Percentiles rank a stretch among this genome's conserved stretches.
These are phyloP conservation scores for Sarotherodon lohbergeri DNA, from an alignment of 2,113 vertebrate genomes.

Conservation along the genomic window DNA sequence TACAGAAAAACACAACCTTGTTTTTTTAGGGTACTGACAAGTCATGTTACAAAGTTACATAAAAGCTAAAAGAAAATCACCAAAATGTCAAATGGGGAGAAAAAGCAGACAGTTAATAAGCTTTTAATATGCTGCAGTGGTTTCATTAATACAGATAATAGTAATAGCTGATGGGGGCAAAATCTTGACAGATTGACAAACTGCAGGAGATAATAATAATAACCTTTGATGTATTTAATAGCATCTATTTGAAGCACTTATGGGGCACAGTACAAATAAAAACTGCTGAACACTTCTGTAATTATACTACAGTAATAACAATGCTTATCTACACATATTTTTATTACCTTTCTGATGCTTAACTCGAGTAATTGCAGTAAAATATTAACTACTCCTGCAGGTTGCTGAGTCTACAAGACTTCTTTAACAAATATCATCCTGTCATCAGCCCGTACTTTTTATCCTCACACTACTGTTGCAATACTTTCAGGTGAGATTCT, in stretches of 20 bases:
- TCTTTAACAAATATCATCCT: background rate
- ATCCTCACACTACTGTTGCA: background rate
- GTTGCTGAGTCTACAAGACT: background rate
- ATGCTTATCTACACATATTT: background rate
- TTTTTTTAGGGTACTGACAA: background rate
- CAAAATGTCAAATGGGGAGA: background rate
- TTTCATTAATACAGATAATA: background rate
- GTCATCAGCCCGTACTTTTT: background rate
- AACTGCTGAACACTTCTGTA: background rate
- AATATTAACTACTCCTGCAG: background rate
- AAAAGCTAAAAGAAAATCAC: background rate
- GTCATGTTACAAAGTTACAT: background rate
- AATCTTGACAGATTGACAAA: background rate
- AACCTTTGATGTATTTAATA: background rate
- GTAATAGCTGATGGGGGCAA: background rate
- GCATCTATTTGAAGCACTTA: background rate
- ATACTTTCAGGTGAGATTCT: conserved; percentile 63
- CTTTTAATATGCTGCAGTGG: background rate
- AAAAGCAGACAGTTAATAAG: background rate
- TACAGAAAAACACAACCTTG: background rate
- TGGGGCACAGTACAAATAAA: background rate
- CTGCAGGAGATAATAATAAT: background rate
- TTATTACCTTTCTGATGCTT: background rate
- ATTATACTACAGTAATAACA: background rate
- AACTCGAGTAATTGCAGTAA: background rate